Percentiles rank a stretch among this genome's conserved stretches.
Evolutionary conservation across 2,888 invertebrate genomes (phyloP).

Genomic region (Acanthacorydalis orientalis): DNA sequence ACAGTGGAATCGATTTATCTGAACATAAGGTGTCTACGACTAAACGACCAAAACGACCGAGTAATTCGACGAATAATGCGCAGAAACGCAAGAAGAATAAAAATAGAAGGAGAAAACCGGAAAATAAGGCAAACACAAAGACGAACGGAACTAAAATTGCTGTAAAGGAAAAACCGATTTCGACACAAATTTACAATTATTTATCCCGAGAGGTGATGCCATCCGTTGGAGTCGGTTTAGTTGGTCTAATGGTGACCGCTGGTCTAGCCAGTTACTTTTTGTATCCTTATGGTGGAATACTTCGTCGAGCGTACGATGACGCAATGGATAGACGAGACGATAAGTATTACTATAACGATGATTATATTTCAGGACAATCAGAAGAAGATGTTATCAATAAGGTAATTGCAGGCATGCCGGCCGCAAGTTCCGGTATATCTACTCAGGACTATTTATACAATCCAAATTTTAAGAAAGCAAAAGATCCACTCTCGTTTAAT

Average conservation of each 20-base stretch:
- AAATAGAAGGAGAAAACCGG: slow-evolving; percentile 40
- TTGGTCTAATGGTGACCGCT: slow-evolving; percentile 55
- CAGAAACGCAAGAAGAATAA: slow-evolving; percentile 38
- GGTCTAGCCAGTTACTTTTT: slow-evolving; percentile 62
- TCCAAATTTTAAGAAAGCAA: background rate
- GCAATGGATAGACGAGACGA: slow-evolving; percentile 41
- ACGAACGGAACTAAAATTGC: slow-evolving; percentile 21
- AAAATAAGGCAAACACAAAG: slow-evolving; percentile 22
- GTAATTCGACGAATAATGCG: slow-evolving; percentile 28
- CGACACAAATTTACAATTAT: slow-evolving; percentile 61
- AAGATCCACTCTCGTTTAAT: background rate
- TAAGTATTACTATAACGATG: slow-evolving; percentile 47
- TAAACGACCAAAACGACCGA: slow-evolving; percentile 16
- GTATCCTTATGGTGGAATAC: slow-evolving; percentile 53
- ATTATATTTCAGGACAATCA: slow-evolving; percentile 49
- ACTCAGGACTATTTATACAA: slow-evolving; percentile 18
- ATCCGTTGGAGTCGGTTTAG: slow-evolving; percentile 58
- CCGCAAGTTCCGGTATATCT: slow-evolving; percentile 24
- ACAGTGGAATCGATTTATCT: slow-evolving; percentile 20
- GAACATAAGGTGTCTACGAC: slow-evolving; percentile 26
- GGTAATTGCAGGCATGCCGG: slow-evolving; percentile 52
- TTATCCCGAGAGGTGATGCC: slow-evolving; percentile 67
- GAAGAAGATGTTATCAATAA: slow-evolving; percentile 65
- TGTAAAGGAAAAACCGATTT: slow-evolving; percentile 37
- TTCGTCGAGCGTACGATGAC: slow-evolving; percentile 44